phyloP scores from a whole-genome alignment of 1,140 invertebrate genomes.

The Helicoverpa armigera region DNA sequence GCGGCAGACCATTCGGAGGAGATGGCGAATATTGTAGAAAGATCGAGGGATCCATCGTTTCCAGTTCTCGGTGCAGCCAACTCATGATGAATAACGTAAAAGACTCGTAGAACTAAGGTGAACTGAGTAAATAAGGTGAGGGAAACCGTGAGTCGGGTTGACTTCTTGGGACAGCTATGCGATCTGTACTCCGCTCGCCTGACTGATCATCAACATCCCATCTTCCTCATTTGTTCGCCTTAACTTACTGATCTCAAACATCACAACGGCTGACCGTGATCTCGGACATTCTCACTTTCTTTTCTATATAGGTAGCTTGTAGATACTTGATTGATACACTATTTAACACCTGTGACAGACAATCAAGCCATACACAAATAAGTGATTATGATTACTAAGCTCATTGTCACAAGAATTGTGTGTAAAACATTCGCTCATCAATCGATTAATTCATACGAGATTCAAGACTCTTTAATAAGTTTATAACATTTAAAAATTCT shows the following conservation, averaged over 20 bases:
- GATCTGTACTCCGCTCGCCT: conserved; percentile 39
- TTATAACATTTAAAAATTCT: conserved; percentile 53
- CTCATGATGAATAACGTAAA: conserved; percentile 46
- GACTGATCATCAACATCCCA: conserved; percentile 43
- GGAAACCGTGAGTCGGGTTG: conserved; percentile 10
- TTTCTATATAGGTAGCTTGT: conserved; percentile 26
- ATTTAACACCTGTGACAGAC: conserved; percentile 52
- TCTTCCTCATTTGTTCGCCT: conserved; percentile 52
- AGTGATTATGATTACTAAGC: conserved; percentile 53
- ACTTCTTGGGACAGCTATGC: conserved; percentile 23
- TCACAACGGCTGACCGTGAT: conserved; percentile 43
- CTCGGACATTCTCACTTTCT: conserved; percentile 58
- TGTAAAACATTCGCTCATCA: conserved; percentile 47
- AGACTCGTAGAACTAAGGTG: conserved; percentile 19
- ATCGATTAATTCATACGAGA: conserved; percentile 52
- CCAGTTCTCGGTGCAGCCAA: conserved; percentile 39
- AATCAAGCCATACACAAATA: conserved; percentile 60
- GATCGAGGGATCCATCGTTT: conserved; percentile 76
- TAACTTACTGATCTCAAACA: conserved; percentile 47
- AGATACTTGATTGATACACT: conserved; percentile 41
- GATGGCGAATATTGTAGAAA: conserved; percentile 80
- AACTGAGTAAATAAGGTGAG: conserved; percentile 1
- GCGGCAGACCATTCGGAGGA: conserved; percentile 91
- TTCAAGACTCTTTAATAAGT: conserved; percentile 44
- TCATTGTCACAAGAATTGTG: conserved; percentile 56